Conservation (phyloP, 2,797 vertebrate genomes). For the Enteromius argenteus region DNA sequence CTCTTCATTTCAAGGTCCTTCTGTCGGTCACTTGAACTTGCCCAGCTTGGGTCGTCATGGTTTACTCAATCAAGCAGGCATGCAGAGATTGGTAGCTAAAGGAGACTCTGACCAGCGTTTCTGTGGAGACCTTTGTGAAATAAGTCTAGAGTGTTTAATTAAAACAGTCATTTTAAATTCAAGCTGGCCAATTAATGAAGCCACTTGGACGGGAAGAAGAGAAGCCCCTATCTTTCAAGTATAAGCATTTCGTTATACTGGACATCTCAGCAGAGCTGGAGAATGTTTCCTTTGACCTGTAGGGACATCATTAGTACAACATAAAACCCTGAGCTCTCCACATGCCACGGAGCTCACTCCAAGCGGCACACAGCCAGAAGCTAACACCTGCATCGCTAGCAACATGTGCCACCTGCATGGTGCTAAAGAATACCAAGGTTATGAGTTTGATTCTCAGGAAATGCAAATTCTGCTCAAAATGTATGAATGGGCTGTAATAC, state of each 20-base stretch:
- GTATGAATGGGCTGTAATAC: not conserved
- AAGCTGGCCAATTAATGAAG: slow-evolving; percentile 64
- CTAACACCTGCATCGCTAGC: not conserved
- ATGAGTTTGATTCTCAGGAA: not conserved
- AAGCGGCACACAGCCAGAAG: slow-evolving; percentile 24
- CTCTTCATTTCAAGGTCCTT: slow-evolving; percentile 26
- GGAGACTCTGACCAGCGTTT: not conserved
- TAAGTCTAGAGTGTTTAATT: slow-evolving; percentile 52
- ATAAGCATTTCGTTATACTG: slow-evolving; percentile 39
- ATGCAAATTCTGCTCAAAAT: not conserved
- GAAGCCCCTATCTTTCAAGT: slow-evolving; percentile 49
- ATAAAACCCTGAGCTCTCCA: slow-evolving; percentile 50
- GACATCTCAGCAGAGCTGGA: slow-evolving; percentile 33
- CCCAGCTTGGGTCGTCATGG: not conserved
- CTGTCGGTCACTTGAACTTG: not conserved
- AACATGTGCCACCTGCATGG: not conserved
- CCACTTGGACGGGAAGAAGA: slow-evolving; percentile 22
- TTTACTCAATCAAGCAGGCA: not conserved
- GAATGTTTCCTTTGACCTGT: slow-evolving; percentile 56
- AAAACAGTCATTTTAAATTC: slow-evolving; percentile 63
- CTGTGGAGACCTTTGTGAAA: slow-evolving; percentile 34
- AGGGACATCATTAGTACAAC: slow-evolving; percentile 62
- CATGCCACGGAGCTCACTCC: slow-evolving; percentile 19
- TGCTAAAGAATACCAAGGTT: not conserved
- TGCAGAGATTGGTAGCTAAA: slow-evolving; percentile 26